Evolutionary conservation across 2,888 invertebrate genomes (phyloP).

Genomic region (Conus canariensis): DNA sequence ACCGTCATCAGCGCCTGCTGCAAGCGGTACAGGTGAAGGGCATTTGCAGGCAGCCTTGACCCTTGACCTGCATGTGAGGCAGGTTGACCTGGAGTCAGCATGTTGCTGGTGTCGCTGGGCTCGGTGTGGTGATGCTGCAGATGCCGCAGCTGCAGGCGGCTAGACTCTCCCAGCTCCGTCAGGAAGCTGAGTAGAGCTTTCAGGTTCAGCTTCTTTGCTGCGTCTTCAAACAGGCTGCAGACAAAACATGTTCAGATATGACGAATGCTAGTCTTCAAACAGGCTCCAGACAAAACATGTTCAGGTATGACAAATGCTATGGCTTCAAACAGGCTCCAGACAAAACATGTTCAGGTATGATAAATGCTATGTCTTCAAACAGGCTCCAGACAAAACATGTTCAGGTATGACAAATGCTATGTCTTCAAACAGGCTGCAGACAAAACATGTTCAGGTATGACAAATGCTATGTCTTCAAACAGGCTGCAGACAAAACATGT

Average conservation of each 20-base stretch:
- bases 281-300: background rate
- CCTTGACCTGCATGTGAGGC: background rate
- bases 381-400: too few relatives aligned
- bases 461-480: too few relatives aligned
- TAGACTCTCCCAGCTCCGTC: slow-evolving; percentile 90
- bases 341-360: too few relatives aligned
- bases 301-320: too few relatives aligned
- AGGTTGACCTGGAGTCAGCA: slow-evolving; percentile 42
- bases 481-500: too few relatives aligned
- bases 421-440: slow-evolving; percentile 88
- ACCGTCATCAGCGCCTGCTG: slow-evolving; percentile 94
- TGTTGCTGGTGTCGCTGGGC: slow-evolving; percentile 30
- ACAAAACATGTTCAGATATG: slow-evolving; percentile 15
- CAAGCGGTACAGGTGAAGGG: slow-evolving; percentile 87
- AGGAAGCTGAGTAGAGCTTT: slow-evolving; percentile 91
- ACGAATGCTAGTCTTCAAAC: background rate
- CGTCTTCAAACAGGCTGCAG: slow-evolving; percentile 89
- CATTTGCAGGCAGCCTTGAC: slow-evolving; percentile 67
- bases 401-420: slow-evolving; percentile 82
- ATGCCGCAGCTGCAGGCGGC: slow-evolving; percentile 86
- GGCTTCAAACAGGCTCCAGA: too few relatives aligned
- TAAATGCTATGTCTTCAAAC: too few relatives aligned
- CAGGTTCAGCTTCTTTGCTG: slow-evolving; percentile 91
- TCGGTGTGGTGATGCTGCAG: slow-evolving; percentile 49
- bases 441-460: slow-evolving; percentile 23